Evolutionary conservation across 2,888 invertebrate species (phyloP), one percentile per base, ranked within the genome.

Genomic region (Panzeria rudis): DNA sequence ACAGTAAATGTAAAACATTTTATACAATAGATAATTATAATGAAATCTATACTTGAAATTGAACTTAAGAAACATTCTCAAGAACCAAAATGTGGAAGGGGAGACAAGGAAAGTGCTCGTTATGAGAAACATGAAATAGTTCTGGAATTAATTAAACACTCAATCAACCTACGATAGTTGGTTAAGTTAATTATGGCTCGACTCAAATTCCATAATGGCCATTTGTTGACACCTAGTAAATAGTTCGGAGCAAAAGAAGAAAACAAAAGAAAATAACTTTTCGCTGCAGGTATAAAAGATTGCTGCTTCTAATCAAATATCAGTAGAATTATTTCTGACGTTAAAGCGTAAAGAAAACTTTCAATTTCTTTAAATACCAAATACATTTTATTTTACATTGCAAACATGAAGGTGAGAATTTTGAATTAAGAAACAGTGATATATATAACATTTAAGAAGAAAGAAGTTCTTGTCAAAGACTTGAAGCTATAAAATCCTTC

Each of bases 401-500:
- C 89, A 92, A 85, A 91, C 90, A 92, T 92, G 92, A 92, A 92
- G 92, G 92, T 92, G 88, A 89, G 87, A 64, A 72, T 41, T 61
- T 6, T 0, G 29, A n/a, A 35, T n/a, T 35, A 35, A 35, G 6
- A 35, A 35, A 35, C 3, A 35, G 20, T 25, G 8, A 61, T 68
- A 47, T 52, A 38, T 61, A 5, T 25, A 32, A 17, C 0, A 41
- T 47, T 5, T 29, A 72, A 35, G 80, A 73, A 29, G 35, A 66
- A 61, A 71, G 9, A 13, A 32, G 6, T 32, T 5, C 6, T 15
- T 59, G 20, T 17, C 38, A n/a, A 44, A 25, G 64, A 61, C n/a
- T 52, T 23, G 47, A 59, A 38, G 56, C 54, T 35, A 29, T 29
- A 54, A 29, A 6, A 32, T 32, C 32, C 3, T 32, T n/a, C n/a